Evolutionary conservation across 2,113 vertebrate species (phyloP), one percentile per base, ranked within the genome.

Genomic region (Myrmecophaga tridactyla): DNA sequence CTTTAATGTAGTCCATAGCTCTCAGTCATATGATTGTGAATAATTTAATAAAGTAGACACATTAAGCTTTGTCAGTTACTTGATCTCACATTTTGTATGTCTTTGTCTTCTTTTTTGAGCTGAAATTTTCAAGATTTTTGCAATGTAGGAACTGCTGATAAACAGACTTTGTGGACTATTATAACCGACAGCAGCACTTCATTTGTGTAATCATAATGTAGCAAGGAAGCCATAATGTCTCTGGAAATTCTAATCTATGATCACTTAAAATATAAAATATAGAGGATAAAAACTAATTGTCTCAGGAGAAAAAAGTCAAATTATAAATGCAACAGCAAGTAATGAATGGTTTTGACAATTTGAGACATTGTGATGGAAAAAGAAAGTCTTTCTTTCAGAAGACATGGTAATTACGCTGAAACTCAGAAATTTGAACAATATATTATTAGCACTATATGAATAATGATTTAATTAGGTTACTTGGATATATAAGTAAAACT

Each of bases 401-500:
- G 58, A 83, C 15, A 83, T 43, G 31, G 10, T 23, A 81, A 89
- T 96, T 92, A 86, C 34, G 70, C 48, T 39, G 41, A 75, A 76
- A 58, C 39, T 39, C 46, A 86, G 36, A 81, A 73, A 82, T 92
- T 73, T 90, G 53, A 90, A 76, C 46, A 80, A 18, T 73, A 34
- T 78, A n/a, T 67, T 81, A 48, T 48, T 88, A 65, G 65, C 34
- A 62, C 75, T 63, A 36, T 95, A 48, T 85, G 65, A 95, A 86
- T 72, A 82, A 67, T 39, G 41, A 69, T 20, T 78, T 76, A 76
- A 81, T 62, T 92, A 69, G 72, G 25, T 73, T 73, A 90, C 29
- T 27, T 77, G 11, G 46, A 83, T 39, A 80, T 70, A 17, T 36
- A 31, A 73, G 43, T 70, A 88, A 76, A 65, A 70, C 1, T 72